Evolutionary conservation across 2,797 vertebrate species (phyloP).

Genomic region (Lutjanus argentimaculatus): DNA sequence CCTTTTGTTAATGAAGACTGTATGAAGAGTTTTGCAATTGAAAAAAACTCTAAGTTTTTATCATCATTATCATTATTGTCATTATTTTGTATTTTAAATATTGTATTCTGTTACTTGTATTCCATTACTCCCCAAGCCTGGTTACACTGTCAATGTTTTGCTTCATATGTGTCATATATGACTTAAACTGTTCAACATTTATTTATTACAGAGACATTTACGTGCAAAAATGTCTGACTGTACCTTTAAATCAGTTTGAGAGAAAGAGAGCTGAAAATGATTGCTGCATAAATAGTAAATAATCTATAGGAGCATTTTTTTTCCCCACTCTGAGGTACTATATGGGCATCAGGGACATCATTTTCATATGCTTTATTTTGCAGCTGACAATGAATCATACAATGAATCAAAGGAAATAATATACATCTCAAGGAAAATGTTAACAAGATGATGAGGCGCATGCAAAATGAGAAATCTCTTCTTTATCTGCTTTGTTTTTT

Average conservation of each 20-base stretch:
- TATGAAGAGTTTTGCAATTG: no score
- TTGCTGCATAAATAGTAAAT: neutral
- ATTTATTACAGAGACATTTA: constrained; percentile 26
- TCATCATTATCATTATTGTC: no score
- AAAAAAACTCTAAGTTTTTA: no score
- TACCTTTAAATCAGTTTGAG: constrained; percentile 19
- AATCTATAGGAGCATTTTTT: constrained; percentile 36
- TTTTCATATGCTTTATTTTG: constrained; percentile 88
- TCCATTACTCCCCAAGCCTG: no score
- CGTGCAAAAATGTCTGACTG: constrained; percentile 32
- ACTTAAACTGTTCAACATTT: constrained; percentile 24
- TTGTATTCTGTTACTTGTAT: no score
- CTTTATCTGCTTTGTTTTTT: constrained; percentile 69
- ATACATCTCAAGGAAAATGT: constrained; percentile 88
- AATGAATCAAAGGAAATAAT: constrained; percentile 93
- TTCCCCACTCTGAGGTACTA: constrained; percentile 49
- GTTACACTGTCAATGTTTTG: constrained; percentile 6
- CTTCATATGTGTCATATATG: neutral
- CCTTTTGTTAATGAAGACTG: no score
- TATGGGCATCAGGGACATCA: constrained; percentile 70
- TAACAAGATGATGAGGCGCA: constrained; percentile 93
- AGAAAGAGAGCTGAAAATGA: constrained; percentile 10
- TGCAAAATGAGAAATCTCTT: constrained; percentile 90
- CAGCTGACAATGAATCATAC: constrained; percentile 93
- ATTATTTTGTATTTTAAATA: no score